phyloP scores from a whole-genome alignment of 2,888 invertebrate species.

The Plutella xylostella region DNA sequence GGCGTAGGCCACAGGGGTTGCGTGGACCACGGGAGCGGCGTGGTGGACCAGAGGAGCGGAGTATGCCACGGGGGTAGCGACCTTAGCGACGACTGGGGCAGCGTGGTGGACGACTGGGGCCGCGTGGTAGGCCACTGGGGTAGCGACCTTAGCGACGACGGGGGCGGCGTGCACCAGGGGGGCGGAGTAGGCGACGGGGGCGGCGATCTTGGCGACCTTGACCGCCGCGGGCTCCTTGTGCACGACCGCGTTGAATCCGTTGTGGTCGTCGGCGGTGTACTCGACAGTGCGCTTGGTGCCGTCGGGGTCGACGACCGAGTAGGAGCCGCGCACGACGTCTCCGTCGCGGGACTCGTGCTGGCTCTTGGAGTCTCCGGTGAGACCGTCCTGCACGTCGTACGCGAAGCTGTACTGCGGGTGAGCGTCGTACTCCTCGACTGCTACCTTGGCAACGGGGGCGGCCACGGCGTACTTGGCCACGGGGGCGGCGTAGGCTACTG shows the following conservation, averaged over 20 bases:
- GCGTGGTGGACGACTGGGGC: conserved; percentile 29
- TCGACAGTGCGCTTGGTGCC: conserved; percentile 73
- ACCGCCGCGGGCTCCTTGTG: conserved; percentile 70
- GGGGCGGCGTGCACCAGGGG: conserved; percentile 28
- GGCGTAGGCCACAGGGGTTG: conserved; percentile 25
- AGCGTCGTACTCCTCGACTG: conserved; percentile 69
- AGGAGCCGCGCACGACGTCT: conserved; percentile 74
- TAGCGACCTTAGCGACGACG: conserved; percentile 29
- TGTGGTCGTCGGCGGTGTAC: conserved; percentile 59
- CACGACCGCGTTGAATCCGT: conserved; percentile 43
- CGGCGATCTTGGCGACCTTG: conserved; percentile 47
- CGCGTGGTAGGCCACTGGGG: conserved; percentile 27
- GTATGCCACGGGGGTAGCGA: conserved; percentile 26
- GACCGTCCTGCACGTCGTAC: conserved; percentile 75
- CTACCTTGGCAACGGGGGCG: conserved; percentile 39
- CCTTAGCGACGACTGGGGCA: conserved; percentile 25
- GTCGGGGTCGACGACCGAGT: conserved; percentile 74
- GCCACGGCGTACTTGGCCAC: conserved; percentile 18
- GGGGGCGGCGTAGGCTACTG: conserved; percentile 34
- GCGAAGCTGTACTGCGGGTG: conserved; percentile 77
- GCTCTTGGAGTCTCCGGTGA: conserved; percentile 68
- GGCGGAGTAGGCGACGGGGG: conserved; percentile 30
- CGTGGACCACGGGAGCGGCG: conserved; percentile 26
- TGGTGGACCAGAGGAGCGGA: conserved; percentile 21
- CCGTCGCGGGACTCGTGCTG: conserved; percentile 70